Base-by-base conservation (phyloP, 2,797 vertebrate species). In the Melanotaenia trifasciata region DNA sequence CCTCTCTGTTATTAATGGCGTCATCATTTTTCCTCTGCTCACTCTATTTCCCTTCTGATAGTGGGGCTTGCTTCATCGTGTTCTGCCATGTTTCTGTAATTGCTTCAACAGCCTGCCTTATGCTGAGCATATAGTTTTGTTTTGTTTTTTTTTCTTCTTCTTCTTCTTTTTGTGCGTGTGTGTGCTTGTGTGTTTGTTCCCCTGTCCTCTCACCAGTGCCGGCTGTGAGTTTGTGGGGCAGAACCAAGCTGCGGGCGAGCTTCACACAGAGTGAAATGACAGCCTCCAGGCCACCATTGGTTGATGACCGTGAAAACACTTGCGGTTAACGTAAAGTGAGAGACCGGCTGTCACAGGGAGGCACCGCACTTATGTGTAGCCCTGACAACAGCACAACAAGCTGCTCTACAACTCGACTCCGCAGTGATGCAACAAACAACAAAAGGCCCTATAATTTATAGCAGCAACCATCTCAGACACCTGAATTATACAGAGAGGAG, bases 161-260 rank as follows among this genome's bases (percentile, higher is more conserved):
- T 68, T 45, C 64, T 76, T 63, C 78, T 64, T 26, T 66, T 12
- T 67, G 36, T 59, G 79, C 60, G 64, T 64, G 67, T 47, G 53
- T 73, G 61, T 74, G 62, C 38, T 64, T 56, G 73, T 54, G 72
- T 78, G 84, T 80, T 78, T 75, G 87, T 81, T 81, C 62, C 70
- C 58, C 73, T 45, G 24, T 77, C 45, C 72, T 76, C 85, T 83
- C 78, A 83, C 62, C 74, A 81, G 80, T 83, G 86, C 92, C 83
- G 87, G 88, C 90, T 93, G 93, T 82, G 92, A 91, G 88, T 94
- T 94, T 94, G 93, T 94, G 92, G 93, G 92, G 92, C 93, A 93
- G 92, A 94, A 94, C 91, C 85, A 62, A 86, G 91, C 92, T 75
- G 71, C 84, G 6, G 90, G 92, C 90, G 54, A 81, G 86, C 88